Base-by-base conservation (phyloP, 2,888 invertebrate species). In the Mycogona germanica region DNA sequence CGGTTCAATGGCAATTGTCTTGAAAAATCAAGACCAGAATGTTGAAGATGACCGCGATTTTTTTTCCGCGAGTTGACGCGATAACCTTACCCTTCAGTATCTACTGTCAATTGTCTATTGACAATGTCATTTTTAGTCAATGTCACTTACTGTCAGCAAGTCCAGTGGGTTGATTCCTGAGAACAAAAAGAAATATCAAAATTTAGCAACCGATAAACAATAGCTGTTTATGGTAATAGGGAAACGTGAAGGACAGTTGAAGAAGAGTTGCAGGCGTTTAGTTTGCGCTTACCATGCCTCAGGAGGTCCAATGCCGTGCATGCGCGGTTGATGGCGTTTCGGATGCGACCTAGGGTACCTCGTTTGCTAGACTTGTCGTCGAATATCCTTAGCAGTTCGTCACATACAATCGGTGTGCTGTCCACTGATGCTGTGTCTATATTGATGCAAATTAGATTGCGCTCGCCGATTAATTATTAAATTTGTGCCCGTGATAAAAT, bases 151-250 rank as follows among this genome's bases (percentile, higher is more conserved):
- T 28, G 49, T 41, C 14, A 54, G 23, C 17, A 54, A 35, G 17
- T 54, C 54, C 49, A 54, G 28, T 3, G 54, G 54, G 28, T 54
- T 54, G 49, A 54, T 54, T 30, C 54, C 54, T 54, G 41, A 42
- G 21, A 53, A 47, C 9, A 45, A 23, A 52, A 41, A 7, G 26
- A 32, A 32, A 35, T 19, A 2, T 19, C 5, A n/a, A 38, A 38
- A 38, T 5, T 38, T 17, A 25, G 3, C 3, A 41, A 40, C 40
- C 7, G 19, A 12, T 2, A 2, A 1, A 4, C 21, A 14, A 2
- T 21, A 40, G 19, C 21, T 6, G 14, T 21, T 9, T 40, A 21
- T n/a, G n/a, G 12, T n/a, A 12, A 1, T 41, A 21, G 12, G 17
- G 19, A 19, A n/a, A 17, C n/a, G 6, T 2, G 19, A 38, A 2